Evolutionary conservation across 1,140 invertebrate species (phyloP), one percentile per base, ranked within the genome.

Genomic region (Orchestia grillus): DNA sequence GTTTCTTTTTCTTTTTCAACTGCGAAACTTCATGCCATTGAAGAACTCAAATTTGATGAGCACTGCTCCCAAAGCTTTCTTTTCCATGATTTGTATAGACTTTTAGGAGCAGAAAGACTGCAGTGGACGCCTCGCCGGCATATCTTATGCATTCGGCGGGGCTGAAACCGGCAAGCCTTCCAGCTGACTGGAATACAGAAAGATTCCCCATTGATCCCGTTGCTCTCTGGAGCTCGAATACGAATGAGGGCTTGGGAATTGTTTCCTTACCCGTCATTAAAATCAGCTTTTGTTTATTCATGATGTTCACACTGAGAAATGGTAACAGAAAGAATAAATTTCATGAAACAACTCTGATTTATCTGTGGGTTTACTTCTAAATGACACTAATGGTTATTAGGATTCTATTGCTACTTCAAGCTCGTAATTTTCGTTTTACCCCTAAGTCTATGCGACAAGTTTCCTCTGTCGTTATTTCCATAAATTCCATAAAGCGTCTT

Each of bases 121-220:
- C 11, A 44, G 4, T 90, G 88, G 43, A 90, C 4, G 88, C 43
- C 42, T 90, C 88, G 8, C 88, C 41, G 43, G 88, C 88, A 90
- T 90, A 42, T 90, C n/a, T 90, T 90, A 42, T 90, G 88, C 88
- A 42, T 90, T 90, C 88, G 28, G 41, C 41, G 15, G 23, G 43
- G 41, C 43, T 90, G 62, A 77, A 77, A 77, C 62, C 36, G 62
- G 62, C 88, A 43, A 90, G 88, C 88, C 88, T 90, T 44, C 88
- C 88, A 44, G n/a, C 88, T 90, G 88, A 90, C 88, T 90, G 8
- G 88, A 90, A 90, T 90, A 44, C 88, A 28, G 88, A 90, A 90
- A 42, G n/a, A 44, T 44, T 44, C 41, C 42, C 88, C 43, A 42
- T 41, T 90, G 88, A 90, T 90, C 88, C 88, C 88, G 88, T 90